Base-by-base conservation (phyloP, 2,797 vertebrate genomes). In the Trichosurus vulpecula region DNA sequence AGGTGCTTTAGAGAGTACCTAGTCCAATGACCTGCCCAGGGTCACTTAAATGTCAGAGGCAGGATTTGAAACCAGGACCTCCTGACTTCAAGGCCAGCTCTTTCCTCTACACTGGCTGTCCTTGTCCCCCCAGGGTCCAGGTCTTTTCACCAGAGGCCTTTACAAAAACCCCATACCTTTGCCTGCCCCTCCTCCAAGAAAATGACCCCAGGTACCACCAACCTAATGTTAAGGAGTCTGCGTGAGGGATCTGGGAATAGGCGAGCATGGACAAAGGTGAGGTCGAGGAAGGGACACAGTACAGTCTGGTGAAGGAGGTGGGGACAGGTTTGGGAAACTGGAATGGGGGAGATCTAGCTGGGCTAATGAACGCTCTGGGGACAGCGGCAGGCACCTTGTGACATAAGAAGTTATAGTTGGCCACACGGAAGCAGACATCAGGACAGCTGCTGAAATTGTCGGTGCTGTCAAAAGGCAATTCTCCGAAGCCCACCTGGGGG, bases 351-450 rank as follows among this genome's bases (percentile, higher is more conserved):
- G 47, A 29, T 3, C 25, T 35, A 12, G 89, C 5, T 0, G 30
- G 22, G 30, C 27, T n/a, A 9, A 91, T 25, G 22, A n/a, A 54
- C 4, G 10, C n/a, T 31, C 19, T 22, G 91, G 52, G 29, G 53
- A 13, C 58, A 30, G 47, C 55, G 41, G 56, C 8, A 89, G 52
- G 58, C 66, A 97, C 99, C 99, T 99, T 99, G 98, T 99, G 99
- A 98, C 99, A 99, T 96, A 99, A 98, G 94, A 99, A 99, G 97
- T 98, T 98, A 93, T 99, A 99, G 56, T 98, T 98, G 2, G 99
- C 98, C 3, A 99, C 99, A 51, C 98, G 99, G 98, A 99, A 99
- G 98, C 99, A 99, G 93, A 99, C 98, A 0, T 99, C 99, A 0
- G 99, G 99, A 96, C 99, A 99, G 97, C 99, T 99, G 56, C 99